Evolutionary conservation across 2,113 vertebrate genomes (phyloP).

Genomic region (Bubo blakistoni): DNA sequence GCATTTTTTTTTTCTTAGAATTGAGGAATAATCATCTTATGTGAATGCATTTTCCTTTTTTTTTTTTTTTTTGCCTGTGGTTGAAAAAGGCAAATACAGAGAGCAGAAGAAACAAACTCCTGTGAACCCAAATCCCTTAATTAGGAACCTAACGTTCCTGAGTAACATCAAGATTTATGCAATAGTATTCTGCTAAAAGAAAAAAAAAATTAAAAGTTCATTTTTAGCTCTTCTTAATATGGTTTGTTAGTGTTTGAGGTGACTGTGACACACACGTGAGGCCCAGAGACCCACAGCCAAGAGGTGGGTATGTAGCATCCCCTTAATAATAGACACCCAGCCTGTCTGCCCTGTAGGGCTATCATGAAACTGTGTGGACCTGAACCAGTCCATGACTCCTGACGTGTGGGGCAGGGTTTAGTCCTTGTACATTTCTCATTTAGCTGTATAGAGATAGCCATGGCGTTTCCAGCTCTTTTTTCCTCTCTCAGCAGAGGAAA

Average conservation of each 20-base stretch:
- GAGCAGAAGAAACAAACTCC: neutral
- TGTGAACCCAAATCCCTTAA: neutral
- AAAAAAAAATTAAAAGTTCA: neutral
- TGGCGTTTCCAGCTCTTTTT: neutral
- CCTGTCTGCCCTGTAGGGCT: neutral
- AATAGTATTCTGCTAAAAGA: neutral
- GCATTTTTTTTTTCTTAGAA: neutral
- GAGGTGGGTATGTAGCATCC: neutral
- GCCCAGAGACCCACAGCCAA: neutral
- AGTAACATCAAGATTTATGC: neutral
- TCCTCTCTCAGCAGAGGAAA: neutral
- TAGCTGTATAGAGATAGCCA: neutral
- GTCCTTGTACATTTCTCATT: neutral
- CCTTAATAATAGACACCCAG: neutral
- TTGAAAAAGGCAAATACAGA: neutral
- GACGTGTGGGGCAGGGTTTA: neutral
- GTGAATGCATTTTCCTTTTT: neutral
- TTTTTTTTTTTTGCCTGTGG: neutral
- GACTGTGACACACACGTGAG: accelerated
- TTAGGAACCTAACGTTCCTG: neutral
- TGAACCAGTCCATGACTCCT: neutral
- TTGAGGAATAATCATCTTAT: neutral
- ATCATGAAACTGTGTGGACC: neutral
- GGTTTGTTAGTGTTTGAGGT: neutral
- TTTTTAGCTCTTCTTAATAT: neutral